Base-by-base conservation (phyloP, 2,888 invertebrate species). In the Drosophila eohydei region DNA sequence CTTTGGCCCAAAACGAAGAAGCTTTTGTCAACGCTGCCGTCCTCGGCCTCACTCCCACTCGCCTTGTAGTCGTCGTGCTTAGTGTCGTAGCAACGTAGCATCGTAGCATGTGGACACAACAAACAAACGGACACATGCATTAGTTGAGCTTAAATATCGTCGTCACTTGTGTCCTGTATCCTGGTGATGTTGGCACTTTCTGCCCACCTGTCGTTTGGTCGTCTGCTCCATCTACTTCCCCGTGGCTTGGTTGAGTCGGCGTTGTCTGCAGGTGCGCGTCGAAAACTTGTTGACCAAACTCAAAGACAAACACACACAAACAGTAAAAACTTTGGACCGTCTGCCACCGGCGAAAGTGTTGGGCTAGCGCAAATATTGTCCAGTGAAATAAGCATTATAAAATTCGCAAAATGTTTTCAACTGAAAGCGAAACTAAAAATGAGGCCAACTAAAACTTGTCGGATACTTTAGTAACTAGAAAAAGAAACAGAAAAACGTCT, bases 211-310 rank as follows among this genome's bases (percentile, higher is more conserved):
- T 26, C 66, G 32, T 9, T 51, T 30, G 30, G 16, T 36, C 43
- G 43, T 43, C 44, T 44, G 34, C 34, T 26, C 11, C 34, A 7
- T 2, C 14, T 9, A 38, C 21, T n/a, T 9, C 64, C 52, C 36
- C 26, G 41, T 26, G 38, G 51, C 58, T 66, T 34, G 16, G 56
- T 7, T 30, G 52, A 51, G 57, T 58, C 50, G 59, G 16, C 54
- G 59, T 61, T 71, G 79, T 83, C 84, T 72, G 72, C 86, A 90
- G 89, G 87, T 82, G 81, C 64, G 69, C 87, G 67, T 79, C 76
- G 61, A 80, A 86, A 86, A 83, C 74, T 90, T 89, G 84, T 88
- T 91, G 90, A 89, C 90, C 91, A 88, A 90, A 91, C 85, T 83
- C 80, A 70, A 88, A 90, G 82, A 83, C 74, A 91, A 90, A 80